Conservation (phyloP, 2,113 vertebrate species). For the Terrapene triunguis region DNA sequence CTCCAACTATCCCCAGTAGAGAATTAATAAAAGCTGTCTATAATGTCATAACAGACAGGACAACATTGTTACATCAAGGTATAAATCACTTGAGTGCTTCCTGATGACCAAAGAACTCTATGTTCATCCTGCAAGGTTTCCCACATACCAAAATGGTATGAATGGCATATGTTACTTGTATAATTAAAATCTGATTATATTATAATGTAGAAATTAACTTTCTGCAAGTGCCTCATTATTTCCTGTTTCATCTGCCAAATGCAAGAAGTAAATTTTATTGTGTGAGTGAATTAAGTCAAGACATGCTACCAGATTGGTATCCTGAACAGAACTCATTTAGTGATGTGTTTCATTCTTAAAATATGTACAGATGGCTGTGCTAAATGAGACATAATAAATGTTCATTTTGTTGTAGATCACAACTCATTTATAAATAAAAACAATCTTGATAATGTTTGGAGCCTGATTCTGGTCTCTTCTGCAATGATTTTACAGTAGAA, state of each 20-base stretch:
- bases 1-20: slow-evolving; percentile 76
- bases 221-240: slow-evolving; percentile 80
- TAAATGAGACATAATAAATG: slow-evolving; percentile 67
- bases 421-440: slow-evolving; percentile 60
- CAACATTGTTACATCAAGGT: slow-evolving; percentile 69
- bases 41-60: slow-evolving; percentile 69
- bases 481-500: background rate
- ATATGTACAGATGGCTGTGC: slow-evolving; percentile 47
- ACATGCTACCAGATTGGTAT: slow-evolving; percentile 68
- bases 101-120: slow-evolving; percentile 63
- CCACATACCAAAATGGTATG: slow-evolving; percentile 65
- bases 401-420: slow-evolving; percentile 43
- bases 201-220: slow-evolving; percentile 79
- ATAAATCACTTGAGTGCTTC: slow-evolving; percentile 70
- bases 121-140: slow-evolving; percentile 63
- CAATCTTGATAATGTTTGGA: slow-evolving; percentile 35
- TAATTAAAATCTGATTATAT: slow-evolving; percentile 82
- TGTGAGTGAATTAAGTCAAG: slow-evolving; percentile 72
- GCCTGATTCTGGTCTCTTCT: background rate
- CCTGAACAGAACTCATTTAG: slow-evolving; percentile 46
- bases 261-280: slow-evolving; percentile 69
- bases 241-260: slow-evolving; percentile 79
- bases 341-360: slow-evolving; percentile 64
- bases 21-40: slow-evolving; percentile 76
- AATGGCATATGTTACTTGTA: slow-evolving; percentile 73